Evolutionary conservation across 2,888 invertebrate genomes (phyloP), one percentile per base, ranked within the genome.

Genomic region (Platerodrilus igneus): DNA sequence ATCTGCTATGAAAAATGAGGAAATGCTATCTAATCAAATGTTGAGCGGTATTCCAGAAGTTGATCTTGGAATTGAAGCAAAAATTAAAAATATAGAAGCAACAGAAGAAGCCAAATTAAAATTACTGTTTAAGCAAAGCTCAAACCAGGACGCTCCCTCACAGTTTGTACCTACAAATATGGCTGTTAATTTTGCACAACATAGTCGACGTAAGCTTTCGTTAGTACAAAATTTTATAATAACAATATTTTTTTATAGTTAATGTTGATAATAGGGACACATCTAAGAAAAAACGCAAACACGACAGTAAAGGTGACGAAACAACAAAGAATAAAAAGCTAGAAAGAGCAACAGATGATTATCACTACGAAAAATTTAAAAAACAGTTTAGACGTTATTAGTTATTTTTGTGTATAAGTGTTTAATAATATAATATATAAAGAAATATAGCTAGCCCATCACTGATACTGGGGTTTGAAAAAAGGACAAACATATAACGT

Each of bases 11-110:
- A 77, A 86, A 61, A 94, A 91, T 2, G 97, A 99, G 68, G 99
- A 99, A 72, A 96, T 99, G 93, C 78, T 99, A 57, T 97, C 97
- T 2, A 96, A 97, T 76, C 97, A 99, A 75, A 99, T 99, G 99
- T 74, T 99, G 3, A 96, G 93, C 62, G 99, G 99, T 20, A 99
- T 99, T 51, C 99, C 99, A 0, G 99, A 99, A 74, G 92, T 99
- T 0, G 97, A 99, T 70, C 76, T 99, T 34, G 99, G 99, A n/a
- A 95, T 99, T 55, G 94, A 96, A 60, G 94, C 94, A 0, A 96
- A 99, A 73, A 99, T 99, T 47, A 85, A 84, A 60, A 99, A 99
- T 66, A 99, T 99, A 53, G 95, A 99, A 75, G 94, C 95, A 1
- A 99, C 99, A 0, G 99, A 99, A 69, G 95, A 94, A 61, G 96